Conservation (phyloP, 2,888 invertebrate genomes). For the Glyphotaelius pellucidus region DNA sequence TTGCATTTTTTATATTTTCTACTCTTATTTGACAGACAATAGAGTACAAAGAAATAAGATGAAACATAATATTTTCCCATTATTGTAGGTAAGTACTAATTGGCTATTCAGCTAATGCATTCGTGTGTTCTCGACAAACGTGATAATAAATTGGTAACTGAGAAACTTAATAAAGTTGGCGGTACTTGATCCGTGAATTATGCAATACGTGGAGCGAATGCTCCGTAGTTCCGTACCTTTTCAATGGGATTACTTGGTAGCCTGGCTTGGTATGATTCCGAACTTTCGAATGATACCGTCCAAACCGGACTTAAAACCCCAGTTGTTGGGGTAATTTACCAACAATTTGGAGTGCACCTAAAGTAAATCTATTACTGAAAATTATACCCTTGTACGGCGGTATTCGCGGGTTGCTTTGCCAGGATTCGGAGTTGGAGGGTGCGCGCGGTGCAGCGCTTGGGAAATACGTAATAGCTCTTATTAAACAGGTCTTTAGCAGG, state of each 20-base stretch:
- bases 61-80: background rate
- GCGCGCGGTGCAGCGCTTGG: background rate
- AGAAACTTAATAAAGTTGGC: conserved; percentile 3
- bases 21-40: no score
- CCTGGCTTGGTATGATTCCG: background rate
- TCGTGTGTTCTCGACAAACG: background rate
- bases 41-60: background rate
- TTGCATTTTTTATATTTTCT: no score
- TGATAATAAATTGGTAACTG: background rate
- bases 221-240: background rate
- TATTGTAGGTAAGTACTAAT: background rate
- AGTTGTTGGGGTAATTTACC: conserved; percentile 27
- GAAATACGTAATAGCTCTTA: conserved; percentile 8
- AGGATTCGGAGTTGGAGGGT: background rate
- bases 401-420: background rate
- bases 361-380: conserved; percentile 24
- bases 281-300: background rate
- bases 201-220: conserved; percentile 6
- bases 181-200: background rate
- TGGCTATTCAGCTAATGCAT: background rate
- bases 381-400: conserved; percentile 12
- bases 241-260: background rate
- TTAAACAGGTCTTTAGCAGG: conserved; percentile 10
- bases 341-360: conserved; percentile 25
- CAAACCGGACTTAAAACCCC: conserved; percentile 7